phyloP scores from a whole-genome alignment of 2,888 invertebrate genomes.

The Xanthia togata region DNA sequence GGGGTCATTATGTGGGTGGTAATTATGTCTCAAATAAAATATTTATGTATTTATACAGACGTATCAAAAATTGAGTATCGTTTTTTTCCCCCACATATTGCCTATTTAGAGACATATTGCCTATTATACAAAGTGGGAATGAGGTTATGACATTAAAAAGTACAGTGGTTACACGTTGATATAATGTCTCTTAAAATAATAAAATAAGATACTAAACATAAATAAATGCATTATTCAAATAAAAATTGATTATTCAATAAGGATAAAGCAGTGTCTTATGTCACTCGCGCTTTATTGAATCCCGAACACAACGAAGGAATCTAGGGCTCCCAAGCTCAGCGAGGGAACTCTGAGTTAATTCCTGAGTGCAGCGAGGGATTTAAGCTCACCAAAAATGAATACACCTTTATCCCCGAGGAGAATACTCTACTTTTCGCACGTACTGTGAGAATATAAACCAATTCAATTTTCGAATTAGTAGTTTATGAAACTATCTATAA shows the following conservation, averaged over 20 bases:
- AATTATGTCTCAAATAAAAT: too few relatives aligned
- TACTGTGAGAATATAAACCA: neutral
- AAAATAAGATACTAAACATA: neutral
- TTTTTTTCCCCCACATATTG: too few relatives aligned
- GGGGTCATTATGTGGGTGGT: too few relatives aligned
- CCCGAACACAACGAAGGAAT: neutral
- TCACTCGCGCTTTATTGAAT: neutral
- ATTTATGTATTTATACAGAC: too few relatives aligned
- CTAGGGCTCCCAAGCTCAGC: neutral
- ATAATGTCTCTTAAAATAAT: neutral
- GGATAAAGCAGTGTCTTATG: neutral
- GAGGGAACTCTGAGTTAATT: neutral
- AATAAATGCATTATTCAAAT: neutral
- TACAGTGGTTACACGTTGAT: neutral
- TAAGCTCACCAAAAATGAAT: neutral
- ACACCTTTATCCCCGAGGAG: neutral
- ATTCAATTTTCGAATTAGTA: neutral
- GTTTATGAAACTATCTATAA: neutral
- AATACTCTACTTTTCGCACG: neutral
- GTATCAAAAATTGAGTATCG: neutral
- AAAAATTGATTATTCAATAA: neutral
- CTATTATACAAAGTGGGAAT: too few relatives aligned
- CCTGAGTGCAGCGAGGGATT: neutral
- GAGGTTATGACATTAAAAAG: neutral
- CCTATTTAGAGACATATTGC: neutral